Base-by-base conservation (phyloP, 2,888 invertebrate species). In the Zonitis immaculata region DNA sequence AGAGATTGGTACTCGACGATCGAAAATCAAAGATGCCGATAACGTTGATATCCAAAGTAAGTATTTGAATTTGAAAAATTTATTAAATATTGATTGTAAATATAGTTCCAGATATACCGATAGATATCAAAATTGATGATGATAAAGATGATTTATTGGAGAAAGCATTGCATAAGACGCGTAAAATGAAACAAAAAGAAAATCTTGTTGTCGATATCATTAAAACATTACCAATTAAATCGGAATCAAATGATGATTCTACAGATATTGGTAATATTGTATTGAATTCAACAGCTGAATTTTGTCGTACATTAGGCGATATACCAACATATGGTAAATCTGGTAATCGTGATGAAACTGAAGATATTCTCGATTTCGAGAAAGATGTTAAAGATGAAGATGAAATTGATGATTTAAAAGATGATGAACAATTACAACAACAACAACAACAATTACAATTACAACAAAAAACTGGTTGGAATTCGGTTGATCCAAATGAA, bases 261-360 rank as follows among this genome's bases (percentile, higher is more conserved):
- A 48, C 59, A 7, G 76, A 72, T 48, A 63, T 60, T 25, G 75
- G 79, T 47, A 81, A 82, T 62, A 95, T 96, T 68, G 84, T 89
- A 52, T 78, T 97, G 50, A 95, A 97, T 79, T 88, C 94, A 1
- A 96, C 95, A 1, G 95, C 96, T 0, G 97, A 97, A 80, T 97
- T 97, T 79, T 97, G 97, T 72, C 85, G 96, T 66, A 94, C 95
- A 43, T 81, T 97, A 6, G 76, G 96, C 1, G 95, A 96, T 73
- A 95, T 95, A 67, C 95, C 96, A 51, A 95, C 95, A 0, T 95
- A 95, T 73, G 95, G 94, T 12, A 87, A 87, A 74, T 88, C 93
- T 16, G 94, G 94, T 27, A 94, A 95, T 78, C 80, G 94, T 27
- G 92, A 94, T 69, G 89, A 89, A 69, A 89, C 88, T 62, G 85